Percentiles rank a stretch among this genome's conserved stretches.
phyloP scores from a whole-genome alignment of 1,140 invertebrate genomes.

The Drosophila gunungcola region DNA sequence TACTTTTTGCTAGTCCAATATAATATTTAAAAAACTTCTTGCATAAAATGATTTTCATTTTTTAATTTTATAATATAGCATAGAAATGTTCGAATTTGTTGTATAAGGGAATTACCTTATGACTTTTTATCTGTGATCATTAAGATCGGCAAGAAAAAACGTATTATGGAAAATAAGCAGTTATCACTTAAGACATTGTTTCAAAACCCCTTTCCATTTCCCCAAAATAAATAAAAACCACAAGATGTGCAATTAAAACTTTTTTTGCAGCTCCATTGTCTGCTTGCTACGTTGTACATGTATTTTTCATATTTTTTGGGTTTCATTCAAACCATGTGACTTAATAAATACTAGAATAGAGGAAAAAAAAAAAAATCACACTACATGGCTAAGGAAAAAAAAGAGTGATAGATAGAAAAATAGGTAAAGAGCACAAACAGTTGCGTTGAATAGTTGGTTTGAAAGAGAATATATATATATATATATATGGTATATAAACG shows the following conservation, averaged over 20 bases:
- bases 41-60: too few relatives aligned
- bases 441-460: constrained; percentile 15
- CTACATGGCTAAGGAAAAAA: constrained; percentile 56
- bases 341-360: constrained; percentile 74
- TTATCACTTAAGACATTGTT: too few relatives aligned
- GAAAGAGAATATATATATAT: constrained; percentile 4
- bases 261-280: constrained; percentile 61
- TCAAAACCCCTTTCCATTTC: too few relatives aligned
- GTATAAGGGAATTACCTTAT: too few relatives aligned
- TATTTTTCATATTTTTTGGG: constrained; percentile 78
- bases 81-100: too few relatives aligned
- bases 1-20: too few relatives aligned
- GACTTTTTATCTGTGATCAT: too few relatives aligned
- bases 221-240: background rate
- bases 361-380: constrained; percentile 52
- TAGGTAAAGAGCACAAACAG: constrained; percentile 11
- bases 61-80: too few relatives aligned
- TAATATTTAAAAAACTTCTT: too few relatives aligned
- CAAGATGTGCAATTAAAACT: constrained; percentile 30
- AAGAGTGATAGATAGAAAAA: constrained; percentile 6
- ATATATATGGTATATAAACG: constrained; percentile 5
- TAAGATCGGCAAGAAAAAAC: too few relatives aligned
- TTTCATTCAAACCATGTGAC: constrained; percentile 77
- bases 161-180: too few relatives aligned
- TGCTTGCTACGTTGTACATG: constrained; percentile 56